A percentile compares a stretch with the other conserved stretches of the same genome.
phyloP scores from a whole-genome alignment of 30 jellyfish, hydroid and myxozoan species.

The Aurelia coerulea region DNA sequence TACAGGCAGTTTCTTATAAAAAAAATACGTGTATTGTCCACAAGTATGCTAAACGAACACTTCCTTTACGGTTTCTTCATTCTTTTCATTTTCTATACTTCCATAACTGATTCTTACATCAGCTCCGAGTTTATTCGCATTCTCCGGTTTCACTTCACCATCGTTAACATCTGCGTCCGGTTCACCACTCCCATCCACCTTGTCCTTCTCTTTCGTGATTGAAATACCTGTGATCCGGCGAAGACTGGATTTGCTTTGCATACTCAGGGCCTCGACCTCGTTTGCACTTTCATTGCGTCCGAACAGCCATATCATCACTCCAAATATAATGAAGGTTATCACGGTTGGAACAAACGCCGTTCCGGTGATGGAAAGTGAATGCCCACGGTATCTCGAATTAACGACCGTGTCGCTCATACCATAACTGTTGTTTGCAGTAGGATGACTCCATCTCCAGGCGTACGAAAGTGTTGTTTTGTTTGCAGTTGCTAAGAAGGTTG shows the following conservation, averaged over 20 bases:
- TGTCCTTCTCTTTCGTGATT: constrained; percentile 35
- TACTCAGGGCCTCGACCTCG: constrained; percentile 24
- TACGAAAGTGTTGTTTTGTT: constrained; percentile 79
- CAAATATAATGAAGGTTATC: constrained; percentile 67
- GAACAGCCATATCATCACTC: constrained; percentile 75
- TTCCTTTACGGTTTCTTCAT: background rate
- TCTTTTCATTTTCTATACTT: constrained; percentile 9
- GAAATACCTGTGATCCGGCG: constrained; percentile 34
- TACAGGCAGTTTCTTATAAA: no score
- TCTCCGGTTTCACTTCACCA: constrained; percentile 4
- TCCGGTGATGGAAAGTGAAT: constrained; percentile 65
- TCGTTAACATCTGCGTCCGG: constrained; percentile 10
- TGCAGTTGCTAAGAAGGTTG: constrained; percentile 46
- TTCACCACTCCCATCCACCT: constrained; percentile 30
- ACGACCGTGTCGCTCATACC: constrained; percentile 64
- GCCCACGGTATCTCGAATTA: constrained; percentile 80
- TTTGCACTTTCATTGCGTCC: constrained; percentile 70
- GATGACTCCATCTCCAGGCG: constrained; percentile 88
- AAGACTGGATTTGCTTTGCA: constrained; percentile 26
- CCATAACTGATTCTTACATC: constrained; percentile 8
- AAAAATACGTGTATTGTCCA: no score
- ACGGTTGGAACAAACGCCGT: constrained; percentile 86
- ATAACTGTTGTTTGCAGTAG: constrained; percentile 60
- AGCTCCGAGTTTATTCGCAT: background rate
- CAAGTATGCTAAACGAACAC: background rate